Evolutionary conservation across 1,140 invertebrate species (phyloP).

Genomic region (Latrodectus geometricus): DNA sequence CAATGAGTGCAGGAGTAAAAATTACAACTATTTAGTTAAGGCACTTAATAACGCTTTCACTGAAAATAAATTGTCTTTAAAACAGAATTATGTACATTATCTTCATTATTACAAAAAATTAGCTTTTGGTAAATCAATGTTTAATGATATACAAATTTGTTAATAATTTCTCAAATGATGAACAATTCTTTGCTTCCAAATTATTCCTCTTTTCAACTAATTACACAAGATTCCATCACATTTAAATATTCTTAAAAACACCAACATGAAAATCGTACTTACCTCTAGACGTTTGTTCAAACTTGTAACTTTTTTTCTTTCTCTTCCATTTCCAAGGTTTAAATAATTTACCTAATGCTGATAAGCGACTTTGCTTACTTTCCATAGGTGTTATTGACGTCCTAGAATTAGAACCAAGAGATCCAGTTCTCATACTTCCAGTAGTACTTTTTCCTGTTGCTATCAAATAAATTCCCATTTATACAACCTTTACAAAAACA

Average conservation of each 20-base stretch:
- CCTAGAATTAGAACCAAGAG: slow-evolving; percentile 58
- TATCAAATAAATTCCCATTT: not conserved
- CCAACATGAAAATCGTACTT: slow-evolving; percentile 67
- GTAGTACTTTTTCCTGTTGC: slow-evolving; percentile 54
- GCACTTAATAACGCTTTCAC: too few species aligned
- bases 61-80: too few species aligned
- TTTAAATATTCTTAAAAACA: not conserved
- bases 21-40: too few species aligned
- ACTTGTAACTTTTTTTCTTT: slow-evolving; percentile 98
- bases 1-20: too few species aligned
- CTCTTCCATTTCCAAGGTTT: slow-evolving; percentile 99
- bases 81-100: too few species aligned
- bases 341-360: slow-evolving; percentile 92
- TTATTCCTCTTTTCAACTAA: too few species aligned
- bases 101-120: too few species aligned
- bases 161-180: too few species aligned
- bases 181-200: too few species aligned
- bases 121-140: too few species aligned
- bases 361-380: slow-evolving; percentile 80
- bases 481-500: not conserved
- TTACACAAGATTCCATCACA: slow-evolving; percentile 65
- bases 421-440: slow-evolving; percentile 60
- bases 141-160: too few species aligned
- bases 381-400: slow-evolving; percentile 58
- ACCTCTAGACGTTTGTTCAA: slow-evolving; percentile 95